Conservation (phyloP, 2,797 vertebrate genomes). For the Nyctibius grandis region DNA sequence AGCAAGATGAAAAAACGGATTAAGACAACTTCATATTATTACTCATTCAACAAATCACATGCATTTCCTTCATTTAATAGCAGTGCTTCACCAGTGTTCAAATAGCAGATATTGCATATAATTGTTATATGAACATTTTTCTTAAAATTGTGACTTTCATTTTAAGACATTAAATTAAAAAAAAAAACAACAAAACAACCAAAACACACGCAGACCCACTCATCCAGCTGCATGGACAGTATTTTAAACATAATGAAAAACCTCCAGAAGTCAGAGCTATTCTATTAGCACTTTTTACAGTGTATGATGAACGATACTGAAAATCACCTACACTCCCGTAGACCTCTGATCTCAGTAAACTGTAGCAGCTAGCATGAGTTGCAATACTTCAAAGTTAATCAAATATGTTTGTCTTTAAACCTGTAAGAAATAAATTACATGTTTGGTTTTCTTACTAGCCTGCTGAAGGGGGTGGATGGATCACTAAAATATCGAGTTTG, state of each 20-base stretch:
- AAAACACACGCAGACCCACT: not conserved
- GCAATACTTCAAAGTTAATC: not conserved
- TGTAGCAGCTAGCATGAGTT: not conserved
- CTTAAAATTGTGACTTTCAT: not conserved
- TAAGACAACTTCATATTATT: not conserved
- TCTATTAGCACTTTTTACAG: not conserved
- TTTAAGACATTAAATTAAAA: not conserved
- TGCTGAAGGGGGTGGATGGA: not conserved
- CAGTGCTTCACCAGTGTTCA: not conserved
- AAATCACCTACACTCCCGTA: not conserved
- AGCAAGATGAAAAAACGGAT: not conserved
- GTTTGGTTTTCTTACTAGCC: conserved; percentile 45
- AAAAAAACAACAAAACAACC: not conserved
- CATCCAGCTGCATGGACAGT: not conserved
- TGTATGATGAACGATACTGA: not conserved
- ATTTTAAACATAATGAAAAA: not conserved
- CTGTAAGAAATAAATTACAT: conserved; percentile 44
- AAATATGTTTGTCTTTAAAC: conserved; percentile 44
- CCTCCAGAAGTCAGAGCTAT: not conserved
- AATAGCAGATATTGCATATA: not conserved
- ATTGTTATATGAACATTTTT: not conserved
- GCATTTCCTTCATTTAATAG: not conserved
- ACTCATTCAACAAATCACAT: not conserved
- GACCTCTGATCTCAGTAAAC: not conserved
- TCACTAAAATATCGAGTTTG: conserved; percentile 49